Conservation (phyloP, 2,888 invertebrate species). For the Cordylochernes scorpioides region DNA sequence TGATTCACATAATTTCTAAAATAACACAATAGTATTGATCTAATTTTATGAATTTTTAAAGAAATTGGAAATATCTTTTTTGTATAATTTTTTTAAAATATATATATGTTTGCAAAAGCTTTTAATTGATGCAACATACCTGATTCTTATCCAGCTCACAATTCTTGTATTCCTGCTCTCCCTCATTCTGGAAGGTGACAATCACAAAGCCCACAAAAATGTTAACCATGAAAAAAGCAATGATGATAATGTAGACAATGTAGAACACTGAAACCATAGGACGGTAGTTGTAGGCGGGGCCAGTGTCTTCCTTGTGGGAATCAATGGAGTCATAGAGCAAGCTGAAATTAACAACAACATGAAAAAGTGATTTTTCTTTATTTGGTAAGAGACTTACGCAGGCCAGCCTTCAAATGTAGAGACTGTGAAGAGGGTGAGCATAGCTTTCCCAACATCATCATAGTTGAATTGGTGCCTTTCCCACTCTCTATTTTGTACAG, state of each 20-base stretch:
- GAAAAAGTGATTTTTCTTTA: not conserved
- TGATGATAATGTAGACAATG: constrained; percentile 97
- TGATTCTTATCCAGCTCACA: constrained; percentile 98
- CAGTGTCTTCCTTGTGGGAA: constrained; percentile 74
- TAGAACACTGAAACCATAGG: constrained; percentile 94
- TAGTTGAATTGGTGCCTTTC: constrained; percentile 73
- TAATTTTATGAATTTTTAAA: too few species aligned
- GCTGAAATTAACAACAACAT: constrained; percentile 27
- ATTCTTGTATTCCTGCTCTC: constrained; percentile 96
- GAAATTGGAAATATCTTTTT: not conserved
- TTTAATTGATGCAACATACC: constrained; percentile 22
- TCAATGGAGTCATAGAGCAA: constrained; percentile 91
- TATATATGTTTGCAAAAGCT: not conserved
- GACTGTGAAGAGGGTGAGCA: constrained; percentile 94
- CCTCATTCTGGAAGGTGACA: constrained; percentile 98
- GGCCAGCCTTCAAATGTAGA: constrained; percentile 99
- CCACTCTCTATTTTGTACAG: constrained; percentile 50
- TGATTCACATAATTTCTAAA: too few species aligned
- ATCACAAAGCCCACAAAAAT: constrained; percentile 99
- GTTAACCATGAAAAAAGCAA: constrained; percentile 99
- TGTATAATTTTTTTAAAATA: not conserved
- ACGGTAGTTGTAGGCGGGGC: constrained; percentile 90
- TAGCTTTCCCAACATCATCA: constrained; percentile 90
- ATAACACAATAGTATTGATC: too few species aligned
- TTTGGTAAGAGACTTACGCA: constrained; percentile 32